Conservation (phyloP, 2,113 vertebrate species). For the Butorides virescens region DNA sequence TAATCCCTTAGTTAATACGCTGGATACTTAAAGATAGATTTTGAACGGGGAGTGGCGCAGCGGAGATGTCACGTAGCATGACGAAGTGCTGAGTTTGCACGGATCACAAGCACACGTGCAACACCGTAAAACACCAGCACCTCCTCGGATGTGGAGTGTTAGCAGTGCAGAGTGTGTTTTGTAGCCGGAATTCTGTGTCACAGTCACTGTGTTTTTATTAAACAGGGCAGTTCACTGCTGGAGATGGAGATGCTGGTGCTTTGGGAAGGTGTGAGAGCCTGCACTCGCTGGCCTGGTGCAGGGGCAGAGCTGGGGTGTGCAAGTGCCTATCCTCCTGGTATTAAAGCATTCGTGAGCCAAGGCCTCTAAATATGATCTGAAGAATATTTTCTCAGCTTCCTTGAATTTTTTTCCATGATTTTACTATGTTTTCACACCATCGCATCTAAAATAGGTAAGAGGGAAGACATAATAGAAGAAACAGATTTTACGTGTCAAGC, state of each 20-base stretch:
- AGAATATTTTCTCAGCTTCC: constrained; percentile 2
- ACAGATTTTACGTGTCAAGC: constrained; percentile 35
- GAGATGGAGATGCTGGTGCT: not conserved
- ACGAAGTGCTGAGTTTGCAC: not conserved
- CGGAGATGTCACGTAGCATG: accelerated
- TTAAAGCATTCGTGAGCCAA: not conserved
- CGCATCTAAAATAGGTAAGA: not conserved
- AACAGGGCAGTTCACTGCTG: not conserved
- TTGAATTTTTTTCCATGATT: not conserved
- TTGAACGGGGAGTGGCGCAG: not conserved
- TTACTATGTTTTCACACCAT: constrained; percentile 25
- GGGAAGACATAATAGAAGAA: constrained; percentile 1
- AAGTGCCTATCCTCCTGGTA: not conserved
- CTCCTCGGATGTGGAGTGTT: not conserved
- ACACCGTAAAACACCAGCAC: not conserved
- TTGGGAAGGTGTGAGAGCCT: not conserved
- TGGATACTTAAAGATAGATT: not conserved
- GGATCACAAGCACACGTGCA: accelerated
- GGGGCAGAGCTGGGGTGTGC: not conserved
- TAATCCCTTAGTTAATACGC: not conserved
- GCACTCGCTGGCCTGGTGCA: accelerated
- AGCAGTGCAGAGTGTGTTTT: not conserved
- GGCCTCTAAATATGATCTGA: not conserved
- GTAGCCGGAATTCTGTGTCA: not conserved
- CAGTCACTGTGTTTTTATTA: not conserved